Base-by-base conservation (phyloP, 2,113 vertebrate genomes). In the Psilopogon haemacephalus region DNA sequence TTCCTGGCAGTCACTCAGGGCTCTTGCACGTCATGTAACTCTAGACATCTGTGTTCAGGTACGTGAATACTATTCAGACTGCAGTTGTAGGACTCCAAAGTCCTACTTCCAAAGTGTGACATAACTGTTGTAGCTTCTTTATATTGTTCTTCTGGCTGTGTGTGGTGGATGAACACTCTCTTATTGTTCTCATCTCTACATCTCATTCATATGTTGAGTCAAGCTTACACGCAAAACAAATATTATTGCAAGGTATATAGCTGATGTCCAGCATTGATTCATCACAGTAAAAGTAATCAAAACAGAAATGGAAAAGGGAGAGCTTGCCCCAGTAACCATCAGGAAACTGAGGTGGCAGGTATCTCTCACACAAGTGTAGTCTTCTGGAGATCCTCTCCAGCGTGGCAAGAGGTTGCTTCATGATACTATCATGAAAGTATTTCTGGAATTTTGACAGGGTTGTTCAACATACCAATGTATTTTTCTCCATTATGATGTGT, bases 351-450 rank as follows among this genome's bases (percentile, higher is more conserved):
- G 59, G 16, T n/a, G 18, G 1, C 8, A 56, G 18, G 4, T 2
- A 2, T 69, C 12, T 64, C 32, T 19, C 2, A 19, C 21, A 44
- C 0, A 1, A 69, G 3, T 42, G 32, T 11, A 69, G 8, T 44
- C 28, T 33, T 62, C 30, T 84, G 20, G 23, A 65, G 4, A 7
- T 38, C 30, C 30, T 67, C n/a, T 65, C 4, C 15, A 12, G 9
- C 38, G 35, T 8, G 64, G 37, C 24, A 79, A 26, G 6, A 40
- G 11, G 7, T 40, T 71, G 12, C 6, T 12, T 68, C 26, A 42
- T 44, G 73, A 11, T 38, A 63, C 2, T 86, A 72, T 73, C 67
- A 19, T 84, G 15, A 42, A 13, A 62, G 5, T 21, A 28, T 33
- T 71, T 59, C 17, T 16, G 26, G 26, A 80, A 8, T 40, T 80